These are phyloP conservation scores for Anthoptus insignis DNA, from an alignment of 2,888 invertebrate species.

Conservation along the genomic window DNA sequence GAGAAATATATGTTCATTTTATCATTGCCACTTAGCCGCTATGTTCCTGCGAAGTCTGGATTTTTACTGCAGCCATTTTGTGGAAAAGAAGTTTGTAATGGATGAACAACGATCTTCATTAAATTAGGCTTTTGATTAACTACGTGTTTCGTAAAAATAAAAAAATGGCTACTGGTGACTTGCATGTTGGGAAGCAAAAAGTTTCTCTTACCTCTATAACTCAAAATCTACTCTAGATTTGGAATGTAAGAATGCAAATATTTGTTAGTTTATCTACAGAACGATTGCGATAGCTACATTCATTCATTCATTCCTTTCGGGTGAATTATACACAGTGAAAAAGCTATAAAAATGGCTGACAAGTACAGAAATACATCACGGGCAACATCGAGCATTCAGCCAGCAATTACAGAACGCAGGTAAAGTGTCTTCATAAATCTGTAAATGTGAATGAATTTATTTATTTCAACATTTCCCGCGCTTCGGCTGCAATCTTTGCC, in stretches of 20 bases:
- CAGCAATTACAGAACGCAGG: background rate
- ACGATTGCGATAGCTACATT: too few relatives aligned
- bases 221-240: too few relatives aligned
- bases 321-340: background rate
- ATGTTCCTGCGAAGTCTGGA: conserved; percentile 2
- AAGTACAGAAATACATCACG: conserved; percentile 7
- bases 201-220: too few relatives aligned
- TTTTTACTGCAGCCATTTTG: conserved; percentile 10
- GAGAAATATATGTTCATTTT: background rate
- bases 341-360: background rate
- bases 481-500: background rate
- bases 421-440: conserved; percentile 14
- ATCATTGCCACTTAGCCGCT: conserved; percentile 12
- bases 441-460: conserved; percentile 2
- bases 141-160: too few relatives aligned
- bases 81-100: conserved; percentile 1
- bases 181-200: too few relatives aligned
- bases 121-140: too few relatives aligned
- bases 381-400: conserved; percentile 1
- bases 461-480: background rate
- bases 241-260: too few relatives aligned
- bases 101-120: conserved; percentile 1
- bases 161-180: too few relatives aligned
- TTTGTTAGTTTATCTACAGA: too few relatives aligned
- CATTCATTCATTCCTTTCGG: too few relatives aligned